Conservation (phyloP, 2,888 invertebrate species). For the Polyploca ridens region DNA sequence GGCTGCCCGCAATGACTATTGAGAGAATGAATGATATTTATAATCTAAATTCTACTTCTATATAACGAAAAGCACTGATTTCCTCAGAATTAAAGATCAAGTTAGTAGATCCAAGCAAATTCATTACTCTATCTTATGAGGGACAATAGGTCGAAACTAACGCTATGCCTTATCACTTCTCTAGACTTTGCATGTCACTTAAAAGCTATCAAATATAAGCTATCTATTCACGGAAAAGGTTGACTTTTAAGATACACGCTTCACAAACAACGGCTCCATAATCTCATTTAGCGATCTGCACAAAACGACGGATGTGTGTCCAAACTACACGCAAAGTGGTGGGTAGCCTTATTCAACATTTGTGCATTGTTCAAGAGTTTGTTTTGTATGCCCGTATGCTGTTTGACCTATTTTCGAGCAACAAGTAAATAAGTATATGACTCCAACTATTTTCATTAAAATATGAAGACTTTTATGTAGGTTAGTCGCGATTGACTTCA, state of each 20-base stretch:
- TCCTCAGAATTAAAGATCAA: too few species aligned
- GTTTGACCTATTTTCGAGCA: constrained; percentile 13
- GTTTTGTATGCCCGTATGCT: neutral
- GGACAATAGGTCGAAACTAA: neutral
- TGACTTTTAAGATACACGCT: neutral
- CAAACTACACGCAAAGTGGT: neutral
- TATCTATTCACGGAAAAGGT: neutral
- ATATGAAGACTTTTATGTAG: neutral
- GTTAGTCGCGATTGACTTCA: neutral
- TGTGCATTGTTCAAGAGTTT: constrained; percentile 4
- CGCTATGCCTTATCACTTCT: neutral
- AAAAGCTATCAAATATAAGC: neutral
- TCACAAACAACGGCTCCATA: neutral
- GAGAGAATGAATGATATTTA: too few species aligned
- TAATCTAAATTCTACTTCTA: too few species aligned
- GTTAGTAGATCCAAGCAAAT: too few species aligned
- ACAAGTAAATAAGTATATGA: constrained; percentile 3
- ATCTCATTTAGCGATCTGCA: constrained; percentile 10
- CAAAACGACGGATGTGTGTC: constrained; percentile 4
- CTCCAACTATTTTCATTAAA: constrained; percentile 13
- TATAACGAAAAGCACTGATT: too few species aligned
- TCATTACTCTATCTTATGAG: too few species aligned
- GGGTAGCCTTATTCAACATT: constrained; percentile 9
- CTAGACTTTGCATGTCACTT: neutral
- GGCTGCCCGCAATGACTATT: too few species aligned